Evolutionary conservation across 2,797 vertebrate species (phyloP).

Genomic region (Nothura maculosa): DNA sequence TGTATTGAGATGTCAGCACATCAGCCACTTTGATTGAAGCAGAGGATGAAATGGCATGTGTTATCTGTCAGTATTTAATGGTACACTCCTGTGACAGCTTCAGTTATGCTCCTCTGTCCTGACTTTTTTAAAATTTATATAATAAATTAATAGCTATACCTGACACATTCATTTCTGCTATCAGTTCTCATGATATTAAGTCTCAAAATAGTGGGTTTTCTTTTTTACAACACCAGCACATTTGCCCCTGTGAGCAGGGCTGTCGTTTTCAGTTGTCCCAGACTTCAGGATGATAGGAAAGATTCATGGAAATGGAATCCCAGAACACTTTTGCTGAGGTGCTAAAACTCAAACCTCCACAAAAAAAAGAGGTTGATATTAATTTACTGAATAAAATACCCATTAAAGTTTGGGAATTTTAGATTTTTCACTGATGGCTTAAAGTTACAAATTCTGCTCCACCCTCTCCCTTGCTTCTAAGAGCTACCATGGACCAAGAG

Average conservation of each 20-base stretch:
- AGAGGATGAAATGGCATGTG: neutral
- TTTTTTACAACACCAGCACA: too few relatives aligned
- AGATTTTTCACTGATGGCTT: too few relatives aligned
- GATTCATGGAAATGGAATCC: neutral
- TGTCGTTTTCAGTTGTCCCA: neutral
- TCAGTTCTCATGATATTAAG: neutral
- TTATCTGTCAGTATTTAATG: neutral
- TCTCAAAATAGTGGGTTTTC: neutral
- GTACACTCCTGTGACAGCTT: neutral
- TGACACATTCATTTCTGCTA: too few relatives aligned
- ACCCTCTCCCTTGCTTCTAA: too few relatives aligned
- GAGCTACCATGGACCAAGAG: too few relatives aligned
- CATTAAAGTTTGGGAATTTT: neutral
- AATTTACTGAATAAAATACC: neutral
- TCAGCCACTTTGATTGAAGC: neutral
- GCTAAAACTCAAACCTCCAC: neutral
- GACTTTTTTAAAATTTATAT: neutral
- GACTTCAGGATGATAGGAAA: neutral
- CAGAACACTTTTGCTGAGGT: neutral
- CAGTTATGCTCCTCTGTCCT: neutral
- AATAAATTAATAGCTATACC: neutral
- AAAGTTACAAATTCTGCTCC: neutral
- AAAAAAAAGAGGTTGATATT: neutral
- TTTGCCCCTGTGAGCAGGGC: neutral
- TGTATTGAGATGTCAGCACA: neutral